A percentile compares a stretch with the other conserved stretches of the same genome.
phyloP scores from a whole-genome alignment of 2,797 vertebrate species.

The Brachyalestes nurse region DNA sequence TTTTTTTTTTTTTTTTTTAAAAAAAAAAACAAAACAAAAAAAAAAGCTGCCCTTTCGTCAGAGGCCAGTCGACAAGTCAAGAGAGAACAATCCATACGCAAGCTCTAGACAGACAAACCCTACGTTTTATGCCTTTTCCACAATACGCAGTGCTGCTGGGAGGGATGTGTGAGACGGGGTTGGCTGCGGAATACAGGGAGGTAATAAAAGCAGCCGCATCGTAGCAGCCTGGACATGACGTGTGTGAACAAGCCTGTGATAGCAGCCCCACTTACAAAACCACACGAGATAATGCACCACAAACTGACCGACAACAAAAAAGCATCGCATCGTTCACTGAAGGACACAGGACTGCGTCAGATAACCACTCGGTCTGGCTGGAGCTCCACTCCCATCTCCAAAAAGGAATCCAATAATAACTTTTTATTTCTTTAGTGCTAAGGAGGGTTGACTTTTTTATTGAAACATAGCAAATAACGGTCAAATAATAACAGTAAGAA shows the following conservation, averaged over 20 bases:
- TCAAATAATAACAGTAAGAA: constrained; percentile 45
- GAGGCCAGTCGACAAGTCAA: background rate
- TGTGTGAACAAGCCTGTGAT: constrained; percentile 27
- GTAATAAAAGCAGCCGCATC: background rate
- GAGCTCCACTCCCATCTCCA: constrained; percentile 7
- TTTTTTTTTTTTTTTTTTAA: no score
- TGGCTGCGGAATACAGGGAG: background rate
- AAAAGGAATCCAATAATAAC: constrained; percentile 30
- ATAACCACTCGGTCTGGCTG: constrained; percentile 2
- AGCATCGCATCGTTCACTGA: constrained; percentile 14
- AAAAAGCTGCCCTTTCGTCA: background rate
- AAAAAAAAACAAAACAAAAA: no score
- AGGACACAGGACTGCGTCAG: constrained; percentile 4
- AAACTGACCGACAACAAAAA: constrained; percentile 17
- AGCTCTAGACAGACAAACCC: constrained; percentile 22
- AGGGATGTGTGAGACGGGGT: constrained; percentile 22
- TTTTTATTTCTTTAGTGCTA: constrained; percentile 8
- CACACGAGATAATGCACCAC: constrained; percentile 44
- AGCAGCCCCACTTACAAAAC: constrained; percentile 34
- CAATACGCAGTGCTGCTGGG: constrained; percentile 24
- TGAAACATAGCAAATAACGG: constrained; percentile 41
- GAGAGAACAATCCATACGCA: background rate
- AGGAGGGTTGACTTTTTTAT: constrained; percentile 26
- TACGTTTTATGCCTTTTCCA: constrained; percentile 6
- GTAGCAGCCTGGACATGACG: background rate